Base-by-base conservation (phyloP, 2,113 vertebrate genomes). In the Gymnarchus niloticus region DNA sequence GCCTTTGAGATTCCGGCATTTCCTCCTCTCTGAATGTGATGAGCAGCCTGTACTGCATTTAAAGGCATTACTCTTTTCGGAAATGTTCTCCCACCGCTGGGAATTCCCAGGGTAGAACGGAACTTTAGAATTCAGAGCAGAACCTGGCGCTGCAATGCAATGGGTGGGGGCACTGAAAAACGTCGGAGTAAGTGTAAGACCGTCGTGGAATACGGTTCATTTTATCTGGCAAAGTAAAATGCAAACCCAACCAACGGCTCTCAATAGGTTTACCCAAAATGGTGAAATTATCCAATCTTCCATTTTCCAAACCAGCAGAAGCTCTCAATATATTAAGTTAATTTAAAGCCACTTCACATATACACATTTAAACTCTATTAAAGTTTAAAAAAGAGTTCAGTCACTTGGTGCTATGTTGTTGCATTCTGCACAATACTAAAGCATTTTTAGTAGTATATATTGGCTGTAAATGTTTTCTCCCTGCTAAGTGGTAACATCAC, bases 1-100 rank as follows among this genome's bases (percentile, higher is more conserved):
- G 44, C 73, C 73, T 48, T 85, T 49, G 56, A 81, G 73, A 81
- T 80, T 46, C 52, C 46, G 7, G 41, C 37, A n/a, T 49, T 57
- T 77, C 54, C 76, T 61, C 52, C 17, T 6, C 73, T 59, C 73
- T 25, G 23, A 80, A 21, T 85, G 51, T n/a, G 76, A 54, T 56
- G 49, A 56, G 73, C 41, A n/a, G 8, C 85, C 56, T 85, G 51
- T 85, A 46, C 54, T 0, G 7, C 54, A 57, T 85, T 87, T 41
- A 88, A 89, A 88, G 87, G 87, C 87, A 83, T 88, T 76, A 19
- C 87, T 89, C 56, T 19, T 81, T 88, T 59, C 81, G 83, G 88
- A 88, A 86, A 88, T 85, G 85, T 77, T 49, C 85, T 80, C 59
- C 37, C 57, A 33, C 82, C 88, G 90, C 83, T 37, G 51, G 80